Base-by-base conservation (phyloP, 2,113 vertebrate species). In the Oreotrochilus melanogaster region DNA sequence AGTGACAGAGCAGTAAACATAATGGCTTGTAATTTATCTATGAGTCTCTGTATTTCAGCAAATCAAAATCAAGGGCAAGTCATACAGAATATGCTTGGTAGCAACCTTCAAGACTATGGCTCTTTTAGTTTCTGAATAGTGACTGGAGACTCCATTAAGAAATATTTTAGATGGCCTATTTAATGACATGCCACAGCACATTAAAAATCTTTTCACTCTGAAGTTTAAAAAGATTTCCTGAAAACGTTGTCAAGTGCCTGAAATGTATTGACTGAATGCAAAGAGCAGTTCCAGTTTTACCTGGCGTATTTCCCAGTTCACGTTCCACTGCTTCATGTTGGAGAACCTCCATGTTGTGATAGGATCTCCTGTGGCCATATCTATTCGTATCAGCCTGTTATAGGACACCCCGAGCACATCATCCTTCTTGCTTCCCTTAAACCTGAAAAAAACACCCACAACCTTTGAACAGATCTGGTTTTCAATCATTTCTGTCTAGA, bases 261-360 rank as follows among this genome's bases (percentile, higher is more conserved):
- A 78, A 86, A 62, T 9, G 62, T 19, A 90, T 33, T 35, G 72
- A 33, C 42, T 42, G 72, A 83, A 47, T 1, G 6, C 67, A 60
- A 42, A 72, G 61, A 70, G 69, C 45, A 11, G 4, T 31, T 91
- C 43, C 66, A 75, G 14, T 65, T 78, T 93, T 93, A 99, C 99
- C 98, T 99, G 99, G 95, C 98, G 98, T 88, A 99, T 99, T 97
- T 99, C 99, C 99, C 99, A 99, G 97, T 99, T 99, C 54, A 99
- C 99, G 51, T 99, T 99, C 99, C 99, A 99, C 95, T 99, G 99
- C 95, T 99, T 99, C 98, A 99, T 99, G 96, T 98, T 99, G 93
- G 99, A 97, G 50, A 99, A 99, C 94, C 99, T 99, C 99, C 99
- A 99, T 0, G 99, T 99, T 90, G 99, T 99, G 93, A 99, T 96